Conservation (phyloP, 2,797 vertebrate genomes). For the Agapornis canus region DNA sequence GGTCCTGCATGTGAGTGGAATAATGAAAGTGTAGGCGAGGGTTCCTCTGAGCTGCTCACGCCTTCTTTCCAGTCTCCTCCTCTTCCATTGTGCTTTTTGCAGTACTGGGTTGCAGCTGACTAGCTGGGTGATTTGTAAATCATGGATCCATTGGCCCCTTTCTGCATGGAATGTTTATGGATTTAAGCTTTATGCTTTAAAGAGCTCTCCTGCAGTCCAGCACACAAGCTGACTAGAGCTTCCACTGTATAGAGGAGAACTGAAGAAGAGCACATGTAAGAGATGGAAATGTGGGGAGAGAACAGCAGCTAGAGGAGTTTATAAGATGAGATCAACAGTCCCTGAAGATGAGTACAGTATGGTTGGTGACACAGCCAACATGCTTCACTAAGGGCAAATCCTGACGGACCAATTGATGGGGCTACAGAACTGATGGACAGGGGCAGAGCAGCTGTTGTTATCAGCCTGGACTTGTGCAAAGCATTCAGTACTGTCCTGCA, state of each 20-base stretch:
- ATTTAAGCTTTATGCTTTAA: not conserved
- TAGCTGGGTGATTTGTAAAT: not conserved
- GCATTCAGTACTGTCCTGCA: not conserved
- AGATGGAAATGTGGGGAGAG: not conserved
- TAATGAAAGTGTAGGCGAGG: not conserved
- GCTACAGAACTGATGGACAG: not conserved
- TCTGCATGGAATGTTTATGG: not conserved
- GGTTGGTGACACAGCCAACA: not conserved
- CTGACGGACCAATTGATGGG: not conserved
- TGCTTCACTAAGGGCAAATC: not conserved
- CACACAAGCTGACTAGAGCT: not conserved
- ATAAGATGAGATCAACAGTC: not conserved
- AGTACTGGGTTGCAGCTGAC: not conserved
- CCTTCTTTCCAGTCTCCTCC: not conserved
- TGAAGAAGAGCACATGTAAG: not conserved
- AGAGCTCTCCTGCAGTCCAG: not conserved
- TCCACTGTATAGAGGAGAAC: not conserved
- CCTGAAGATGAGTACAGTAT: not conserved
- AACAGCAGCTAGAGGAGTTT: not conserved
- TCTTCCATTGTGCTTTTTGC: slow-evolving; percentile 12
- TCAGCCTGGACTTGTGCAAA: not conserved
- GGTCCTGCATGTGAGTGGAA: not conserved
- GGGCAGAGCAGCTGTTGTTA: not conserved
- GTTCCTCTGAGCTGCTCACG: not conserved
- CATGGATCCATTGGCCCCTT: not conserved